phyloP scores from a whole-genome alignment of 2,113 vertebrate species.

The Elaphurus davidianus region DNA sequence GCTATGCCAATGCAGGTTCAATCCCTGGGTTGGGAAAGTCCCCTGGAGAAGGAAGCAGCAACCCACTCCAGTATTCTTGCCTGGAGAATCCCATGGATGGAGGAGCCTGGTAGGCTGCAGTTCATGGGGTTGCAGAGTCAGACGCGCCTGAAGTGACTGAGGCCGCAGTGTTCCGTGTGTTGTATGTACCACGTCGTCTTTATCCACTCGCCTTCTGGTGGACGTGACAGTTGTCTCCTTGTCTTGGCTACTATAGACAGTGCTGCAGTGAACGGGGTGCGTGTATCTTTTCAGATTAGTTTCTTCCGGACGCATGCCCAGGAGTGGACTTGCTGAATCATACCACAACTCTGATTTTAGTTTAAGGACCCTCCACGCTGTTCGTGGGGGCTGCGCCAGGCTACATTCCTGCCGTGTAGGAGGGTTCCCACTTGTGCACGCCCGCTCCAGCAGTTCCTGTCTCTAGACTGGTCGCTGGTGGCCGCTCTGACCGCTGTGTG shows the following conservation, averaged over 20 bases:
- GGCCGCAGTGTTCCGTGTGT: neutral
- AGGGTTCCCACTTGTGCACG: neutral
- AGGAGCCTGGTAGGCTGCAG: neutral
- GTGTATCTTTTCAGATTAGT: neutral
- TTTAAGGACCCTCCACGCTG: neutral
- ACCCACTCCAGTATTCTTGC: neutral
- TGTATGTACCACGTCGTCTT: fast-evolving
- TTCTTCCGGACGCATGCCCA: neutral
- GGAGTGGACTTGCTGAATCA: neutral
- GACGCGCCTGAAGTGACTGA: neutral
- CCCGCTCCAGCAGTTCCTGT: neutral
- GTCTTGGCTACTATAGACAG: neutral
- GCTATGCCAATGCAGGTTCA: neutral
- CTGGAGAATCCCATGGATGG: neutral
- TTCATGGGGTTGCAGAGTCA: neutral
- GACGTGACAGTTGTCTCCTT: neutral
- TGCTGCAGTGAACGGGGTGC: neutral
- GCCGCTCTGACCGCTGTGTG: fast-evolving
- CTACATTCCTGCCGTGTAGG: neutral
- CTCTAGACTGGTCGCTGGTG: too few relatives aligned
- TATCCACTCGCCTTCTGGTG: neutral
- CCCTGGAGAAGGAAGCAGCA: neutral
- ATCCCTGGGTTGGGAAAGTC: neutral
- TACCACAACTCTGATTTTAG: neutral
- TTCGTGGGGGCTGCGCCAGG: neutral